Base-by-base conservation (phyloP, 2,888 invertebrate species). In the Pristionchus entomophagus region DNA sequence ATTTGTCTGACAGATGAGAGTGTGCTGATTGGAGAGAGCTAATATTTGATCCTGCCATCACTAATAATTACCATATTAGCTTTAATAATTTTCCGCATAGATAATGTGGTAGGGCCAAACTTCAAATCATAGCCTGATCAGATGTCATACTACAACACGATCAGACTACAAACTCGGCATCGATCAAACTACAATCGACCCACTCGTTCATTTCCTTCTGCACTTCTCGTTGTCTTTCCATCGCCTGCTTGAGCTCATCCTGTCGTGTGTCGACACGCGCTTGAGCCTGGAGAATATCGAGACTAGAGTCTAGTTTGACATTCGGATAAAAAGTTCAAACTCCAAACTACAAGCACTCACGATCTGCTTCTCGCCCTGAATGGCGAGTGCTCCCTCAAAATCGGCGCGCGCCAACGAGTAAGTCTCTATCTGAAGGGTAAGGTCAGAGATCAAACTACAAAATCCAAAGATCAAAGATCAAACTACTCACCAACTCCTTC, bases 401-500 rank as follows among this genome's bases (percentile, higher is more conserved):
- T 41, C 65, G 45, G 65, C 29, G 22, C 35, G 22, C 53, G 83
- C 83, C 29, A 65, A 22, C 49, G 38, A 2, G 32, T 35, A 62
- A n/a, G n/a, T n/a, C 45, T 22, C 26, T 10, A 19, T 22, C 17
- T 26, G 22, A 56, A 59, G 59, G n/a, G 1, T 51, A 10, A 73
- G 73, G 32, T 51, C 29, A 80, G 12, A 51, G 45, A 80, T 51
- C n/a, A 51, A 32, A 62, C 17, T 41, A 59, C 45, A 45, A 59
- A 29, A 59, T 41, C 51, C 8, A 45, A 22, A 45, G 10, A 38
- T 32, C 45, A 45, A n/a, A n/a, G n/a, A n/a, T n/a, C n/a, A n/a
- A n/a, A n/a, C n/a, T n/a, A n/a, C 87, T 87, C 38, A 90, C 91
- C 78, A 88, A 86, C 19, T 90, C 90, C 78, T 87, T 88, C 26